phyloP scores from a whole-genome alignment of 2,113 vertebrate species.

The Grammatotria lemairii region DNA sequence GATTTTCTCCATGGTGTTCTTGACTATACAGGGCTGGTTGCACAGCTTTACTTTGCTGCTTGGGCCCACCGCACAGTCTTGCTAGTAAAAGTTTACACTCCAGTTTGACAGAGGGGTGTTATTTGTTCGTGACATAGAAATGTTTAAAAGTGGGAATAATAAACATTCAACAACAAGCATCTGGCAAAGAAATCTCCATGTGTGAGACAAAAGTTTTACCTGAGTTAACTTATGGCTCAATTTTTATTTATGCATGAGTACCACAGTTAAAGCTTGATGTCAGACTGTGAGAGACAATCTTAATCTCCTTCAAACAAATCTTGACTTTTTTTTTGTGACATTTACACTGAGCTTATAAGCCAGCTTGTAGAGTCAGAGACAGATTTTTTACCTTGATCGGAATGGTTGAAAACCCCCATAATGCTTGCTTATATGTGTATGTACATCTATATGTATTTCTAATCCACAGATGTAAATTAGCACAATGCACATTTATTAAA shows the following conservation, averaged over 20 bases:
- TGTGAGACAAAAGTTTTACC: neutral
- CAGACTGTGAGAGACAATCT: neutral
- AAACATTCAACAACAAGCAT: neutral
- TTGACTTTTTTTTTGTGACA: conserved; percentile 17
- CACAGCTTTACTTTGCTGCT: neutral
- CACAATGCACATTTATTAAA: neutral
- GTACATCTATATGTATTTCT: neutral
- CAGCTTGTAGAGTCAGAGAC: neutral
- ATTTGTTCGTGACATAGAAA: neutral
- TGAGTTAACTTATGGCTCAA: neutral
- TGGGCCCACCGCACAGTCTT: neutral
- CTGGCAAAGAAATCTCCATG: neutral
- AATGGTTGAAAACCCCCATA: conserved; percentile 56
- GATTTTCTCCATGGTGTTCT: neutral
- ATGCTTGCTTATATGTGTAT: conserved; percentile 36
- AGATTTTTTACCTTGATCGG: conserved; percentile 50
- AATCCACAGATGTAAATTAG: neutral
- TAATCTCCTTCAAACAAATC: conserved; percentile 17
- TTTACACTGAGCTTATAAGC: conserved; percentile 18
- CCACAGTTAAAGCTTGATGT: neutral
- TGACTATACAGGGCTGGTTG: neutral
- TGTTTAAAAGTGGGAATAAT: neutral
- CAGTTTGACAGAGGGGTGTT: neutral
- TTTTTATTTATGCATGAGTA: neutral
- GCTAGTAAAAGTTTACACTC: neutral